Evolutionary conservation across 2,888 invertebrate species (phyloP).

Genomic region (Drosophila maculinotata): DNA sequence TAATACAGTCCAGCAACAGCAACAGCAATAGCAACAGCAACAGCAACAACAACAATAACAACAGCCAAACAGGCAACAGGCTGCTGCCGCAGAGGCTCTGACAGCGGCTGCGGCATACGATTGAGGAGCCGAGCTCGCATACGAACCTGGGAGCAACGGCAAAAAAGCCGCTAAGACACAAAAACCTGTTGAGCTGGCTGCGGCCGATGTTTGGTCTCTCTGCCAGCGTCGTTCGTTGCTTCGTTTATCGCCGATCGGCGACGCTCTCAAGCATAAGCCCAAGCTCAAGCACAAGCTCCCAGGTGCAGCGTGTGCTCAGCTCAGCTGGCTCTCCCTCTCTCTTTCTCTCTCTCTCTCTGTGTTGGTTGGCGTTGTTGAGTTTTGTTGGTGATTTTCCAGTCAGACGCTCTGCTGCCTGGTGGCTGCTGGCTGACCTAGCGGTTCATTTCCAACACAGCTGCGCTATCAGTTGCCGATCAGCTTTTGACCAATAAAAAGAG

Average conservation of each 20-base stretch:
- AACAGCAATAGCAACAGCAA: conserved; percentile 38
- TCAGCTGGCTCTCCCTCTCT: too few species aligned
- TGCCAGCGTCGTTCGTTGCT: conserved; percentile 79
- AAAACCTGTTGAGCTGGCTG: conserved; percentile 73
- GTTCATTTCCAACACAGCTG: conserved; percentile 80
- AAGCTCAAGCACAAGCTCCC: conserved; percentile 4
- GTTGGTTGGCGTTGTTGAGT: conserved; percentile 63
- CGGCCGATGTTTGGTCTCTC: conserved; percentile 47
- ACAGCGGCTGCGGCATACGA: conserved; percentile 44
- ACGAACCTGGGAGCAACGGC: conserved; percentile 70
- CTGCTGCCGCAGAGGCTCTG: conserved; percentile 31
- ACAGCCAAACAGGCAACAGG: conserved; percentile 51
- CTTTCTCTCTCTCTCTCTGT: conserved; percentile 9
- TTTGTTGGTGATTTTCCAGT: conserved; percentile 75
- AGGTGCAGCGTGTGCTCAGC: conserved; percentile 4
- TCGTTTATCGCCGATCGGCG: conserved; percentile 64
- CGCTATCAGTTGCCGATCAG: conserved; percentile 78
- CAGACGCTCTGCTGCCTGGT: conserved; percentile 35
- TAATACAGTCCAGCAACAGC: conserved; percentile 84
- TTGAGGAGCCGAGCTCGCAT: conserved; percentile 47
- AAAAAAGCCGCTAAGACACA: conserved; percentile 74
- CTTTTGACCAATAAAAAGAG: conserved; percentile 82
- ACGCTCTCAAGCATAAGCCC: too few species aligned
- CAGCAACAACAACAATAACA: conserved; percentile 46
- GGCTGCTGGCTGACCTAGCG: conserved; percentile 70